phyloP scores from a whole-genome alignment of 2,113 vertebrate genomes.

The Lucifuga dentata region DNA sequence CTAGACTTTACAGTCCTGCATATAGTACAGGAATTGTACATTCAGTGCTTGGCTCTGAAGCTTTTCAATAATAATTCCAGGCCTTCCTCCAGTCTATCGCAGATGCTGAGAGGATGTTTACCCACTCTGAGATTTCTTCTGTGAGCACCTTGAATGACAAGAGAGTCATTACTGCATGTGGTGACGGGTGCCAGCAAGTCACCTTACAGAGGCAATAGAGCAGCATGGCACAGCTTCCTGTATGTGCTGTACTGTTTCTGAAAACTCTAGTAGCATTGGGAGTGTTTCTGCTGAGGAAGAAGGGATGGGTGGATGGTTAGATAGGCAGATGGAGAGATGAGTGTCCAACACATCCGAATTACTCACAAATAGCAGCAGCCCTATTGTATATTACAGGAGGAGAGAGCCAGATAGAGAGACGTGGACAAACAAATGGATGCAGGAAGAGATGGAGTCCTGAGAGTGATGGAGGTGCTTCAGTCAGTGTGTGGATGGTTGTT shows the following conservation, averaged over 20 bases:
- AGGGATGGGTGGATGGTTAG: constrained; percentile 6
- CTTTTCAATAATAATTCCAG: constrained; percentile 10
- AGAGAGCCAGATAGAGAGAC: constrained; percentile 7
- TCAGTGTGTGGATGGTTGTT: neutral
- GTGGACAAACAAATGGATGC: neutral
- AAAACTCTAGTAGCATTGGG: constrained; percentile 11
- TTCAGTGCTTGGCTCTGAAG: neutral
- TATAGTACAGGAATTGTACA: neutral
- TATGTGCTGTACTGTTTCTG: constrained; percentile 7
- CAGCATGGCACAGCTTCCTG: constrained; percentile 44
- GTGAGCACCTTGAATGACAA: constrained; percentile 54
- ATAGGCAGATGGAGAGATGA: constrained; percentile 13
- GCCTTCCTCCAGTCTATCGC: constrained; percentile 28
- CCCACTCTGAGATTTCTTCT: constrained; percentile 44
- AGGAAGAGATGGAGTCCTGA: neutral
- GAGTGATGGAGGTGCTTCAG: constrained; percentile 1
- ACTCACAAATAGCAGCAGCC: no score
- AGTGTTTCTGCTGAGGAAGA: neutral
- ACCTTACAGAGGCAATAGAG: constrained; percentile 47
- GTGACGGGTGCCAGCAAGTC: constrained; percentile 34
- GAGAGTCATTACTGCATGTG: constrained; percentile 51
- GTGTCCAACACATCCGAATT: no score
- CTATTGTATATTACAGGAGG: no score
- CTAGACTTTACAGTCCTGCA: no score
- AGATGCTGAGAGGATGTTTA: constrained; percentile 48